Conservation (phyloP, 2,797 vertebrate genomes). For the Thamnophis elegans region DNA sequence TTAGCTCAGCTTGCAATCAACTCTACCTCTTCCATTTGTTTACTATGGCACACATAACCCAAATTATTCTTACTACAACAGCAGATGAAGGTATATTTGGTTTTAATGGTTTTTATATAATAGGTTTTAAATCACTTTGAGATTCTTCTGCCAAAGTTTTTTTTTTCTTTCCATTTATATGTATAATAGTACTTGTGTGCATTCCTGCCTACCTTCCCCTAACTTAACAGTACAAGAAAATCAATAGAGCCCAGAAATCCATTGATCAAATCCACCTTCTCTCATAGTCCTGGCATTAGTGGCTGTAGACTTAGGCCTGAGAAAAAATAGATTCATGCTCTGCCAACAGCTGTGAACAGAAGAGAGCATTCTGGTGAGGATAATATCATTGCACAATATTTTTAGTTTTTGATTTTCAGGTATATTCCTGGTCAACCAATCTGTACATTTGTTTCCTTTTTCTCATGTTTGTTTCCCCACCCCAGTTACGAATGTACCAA, state of each 20-base stretch:
- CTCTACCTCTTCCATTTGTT: slow-evolving; percentile 91
- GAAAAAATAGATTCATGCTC: not conserved
- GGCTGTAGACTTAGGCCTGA: not conserved
- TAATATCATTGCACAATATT: not conserved
- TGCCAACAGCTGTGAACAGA: not conserved
- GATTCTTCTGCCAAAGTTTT: not conserved
- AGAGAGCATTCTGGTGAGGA: not conserved
- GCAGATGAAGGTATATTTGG: slow-evolving; percentile 61
- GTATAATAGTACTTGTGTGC: not conserved
- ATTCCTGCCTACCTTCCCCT: not conserved
- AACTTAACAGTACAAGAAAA: not conserved
- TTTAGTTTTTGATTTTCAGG: not conserved
- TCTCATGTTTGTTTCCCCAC: not conserved
- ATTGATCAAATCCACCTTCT: not conserved
- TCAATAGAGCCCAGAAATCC: not conserved
- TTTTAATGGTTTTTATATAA: not conserved
- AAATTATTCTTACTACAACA: slow-evolving; percentile 82
- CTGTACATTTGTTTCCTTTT: not conserved
- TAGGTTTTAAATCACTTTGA: not conserved
- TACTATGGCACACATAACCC: slow-evolving; percentile 91
- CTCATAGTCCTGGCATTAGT: not conserved
- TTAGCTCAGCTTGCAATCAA: slow-evolving; percentile 92
- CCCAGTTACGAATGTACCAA: not conserved
- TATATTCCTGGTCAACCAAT: not conserved
- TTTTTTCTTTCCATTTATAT: not conserved